Evolutionary conservation across 2,797 vertebrate genomes (phyloP).

Genomic region (Pelodytes ibericus): DNA sequence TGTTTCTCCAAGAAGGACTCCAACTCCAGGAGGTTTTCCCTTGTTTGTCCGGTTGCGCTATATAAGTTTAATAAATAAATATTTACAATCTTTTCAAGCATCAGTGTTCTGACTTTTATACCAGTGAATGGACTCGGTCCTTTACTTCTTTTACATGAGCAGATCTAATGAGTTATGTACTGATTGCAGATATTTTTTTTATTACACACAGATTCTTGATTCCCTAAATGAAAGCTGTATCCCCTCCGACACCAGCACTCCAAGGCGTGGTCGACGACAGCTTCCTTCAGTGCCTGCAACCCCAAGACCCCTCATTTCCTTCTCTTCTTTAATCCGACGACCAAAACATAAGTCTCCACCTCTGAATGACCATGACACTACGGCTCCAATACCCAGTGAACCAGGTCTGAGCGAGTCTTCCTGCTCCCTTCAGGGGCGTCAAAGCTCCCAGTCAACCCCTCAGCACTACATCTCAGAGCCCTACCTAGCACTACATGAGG

Average conservation of each 20-base stretch:
- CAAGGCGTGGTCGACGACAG: constrained; percentile 87
- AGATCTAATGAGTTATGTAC: too few species aligned
- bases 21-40: too few species aligned
- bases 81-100: too few species aligned
- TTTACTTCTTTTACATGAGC: too few species aligned
- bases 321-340: constrained; percentile 85
- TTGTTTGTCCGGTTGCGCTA: too few species aligned
- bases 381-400: constrained; percentile 70
- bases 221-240: constrained; percentile 84
- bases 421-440: constrained; percentile 67
- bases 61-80: too few species aligned
- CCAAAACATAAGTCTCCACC: constrained; percentile 71
- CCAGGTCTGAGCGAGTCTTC: constrained; percentile 71
- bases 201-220: constrained; percentile 74
- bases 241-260: constrained; percentile 86
- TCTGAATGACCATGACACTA: constrained; percentile 71
- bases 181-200: too few species aligned
- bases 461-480: constrained; percentile 97
- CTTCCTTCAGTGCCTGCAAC: constrained; percentile 92
- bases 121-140: too few species aligned
- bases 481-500: constrained; percentile 88
- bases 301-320: constrained; percentile 92
- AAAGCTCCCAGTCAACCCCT: constrained; percentile 81
- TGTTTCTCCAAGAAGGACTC: too few species aligned
- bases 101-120: too few species aligned